Base-by-base conservation (phyloP, 2,797 vertebrate species). In the Geotrypetes seraphini region DNA sequence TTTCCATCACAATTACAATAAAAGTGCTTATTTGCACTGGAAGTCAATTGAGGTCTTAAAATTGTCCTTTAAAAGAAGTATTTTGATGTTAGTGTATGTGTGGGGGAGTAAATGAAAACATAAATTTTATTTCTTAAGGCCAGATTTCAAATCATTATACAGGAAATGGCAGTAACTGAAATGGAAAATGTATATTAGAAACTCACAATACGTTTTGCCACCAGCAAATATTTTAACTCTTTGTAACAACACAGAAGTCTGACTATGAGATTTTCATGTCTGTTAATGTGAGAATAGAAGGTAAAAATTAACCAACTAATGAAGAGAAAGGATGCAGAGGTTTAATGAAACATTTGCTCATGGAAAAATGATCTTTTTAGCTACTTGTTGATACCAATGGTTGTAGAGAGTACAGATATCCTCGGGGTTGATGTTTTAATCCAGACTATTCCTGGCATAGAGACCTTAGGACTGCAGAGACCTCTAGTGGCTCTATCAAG, bases 251-350 rank as follows among this genome's bases (percentile, higher is more conserved):
- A 7, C 11, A 7, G 17, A 13, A 19, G 18, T 28, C 12, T 15
- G n/a, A 50, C 49, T 35, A 19, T 52, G 60, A 31, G 37, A 61
- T 60, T 57, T n/a, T 63, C 68, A 58, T 25, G 47, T 60, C 42
- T 39, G 60, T 58, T 65, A 69, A 51, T 71, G 65, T 63, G 59
- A 60, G 50, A 69, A 65, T 63, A 72, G 77, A 75, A 64, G 61
- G 33, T 39, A 30, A 43, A 62, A 54, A 69, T 57, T 50, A 47
- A 48, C 19, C 51, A 44, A 42, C 53, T 50, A 65, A 66, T 31
- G 54, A 50, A 28, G 44, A 43, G 40, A 59, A 40, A 55, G 58
- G 73, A 68, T 63, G 46, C 33, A 33, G 35, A 50, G 48, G 51
- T 46, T 37, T 40, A 39, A 49, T 33, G 42, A 47, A 55, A n/a